Conservation (phyloP, 2,797 vertebrate genomes). For the Coccyzus lansbergi region DNA sequence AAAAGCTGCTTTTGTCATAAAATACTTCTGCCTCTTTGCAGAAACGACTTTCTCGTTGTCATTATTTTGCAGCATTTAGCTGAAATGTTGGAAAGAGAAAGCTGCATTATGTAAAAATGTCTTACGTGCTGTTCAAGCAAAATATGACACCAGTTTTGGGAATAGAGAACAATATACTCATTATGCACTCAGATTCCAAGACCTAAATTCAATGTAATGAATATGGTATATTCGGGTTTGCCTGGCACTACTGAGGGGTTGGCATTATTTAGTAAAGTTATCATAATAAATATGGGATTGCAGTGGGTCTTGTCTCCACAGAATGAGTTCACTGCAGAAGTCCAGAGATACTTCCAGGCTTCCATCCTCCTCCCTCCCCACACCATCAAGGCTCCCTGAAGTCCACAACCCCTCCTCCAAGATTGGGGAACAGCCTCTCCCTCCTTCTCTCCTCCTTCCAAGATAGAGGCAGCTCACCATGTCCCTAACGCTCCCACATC, state of each 20-base stretch:
- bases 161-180: not conserved
- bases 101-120: conserved; percentile 46
- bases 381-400: not conserved
- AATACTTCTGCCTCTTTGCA: conserved; percentile 37
- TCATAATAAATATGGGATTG: not conserved
- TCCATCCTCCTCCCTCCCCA: not conserved
- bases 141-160: conserved; percentile 6
- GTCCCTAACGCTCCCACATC: not conserved
- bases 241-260: not conserved
- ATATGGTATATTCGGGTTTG: not conserved
- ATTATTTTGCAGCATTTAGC: conserved; percentile 27
- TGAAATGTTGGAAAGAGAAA: conserved; percentile 56
- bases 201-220: not conserved
- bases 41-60: conserved; percentile 50
- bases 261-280: not conserved
- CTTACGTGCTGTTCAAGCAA: not conserved
- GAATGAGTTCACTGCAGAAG: not conserved
- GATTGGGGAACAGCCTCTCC: not conserved
- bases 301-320: not conserved
- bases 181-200: conserved; percentile 10
- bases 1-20: conserved; percentile 55
- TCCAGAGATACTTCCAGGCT: not conserved
- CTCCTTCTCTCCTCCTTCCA: not conserved
- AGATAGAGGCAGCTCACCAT: not conserved
- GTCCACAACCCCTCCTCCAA: not conserved